Conservation (phyloP, 2,888 invertebrate genomes). For the Sericinus montela region DNA sequence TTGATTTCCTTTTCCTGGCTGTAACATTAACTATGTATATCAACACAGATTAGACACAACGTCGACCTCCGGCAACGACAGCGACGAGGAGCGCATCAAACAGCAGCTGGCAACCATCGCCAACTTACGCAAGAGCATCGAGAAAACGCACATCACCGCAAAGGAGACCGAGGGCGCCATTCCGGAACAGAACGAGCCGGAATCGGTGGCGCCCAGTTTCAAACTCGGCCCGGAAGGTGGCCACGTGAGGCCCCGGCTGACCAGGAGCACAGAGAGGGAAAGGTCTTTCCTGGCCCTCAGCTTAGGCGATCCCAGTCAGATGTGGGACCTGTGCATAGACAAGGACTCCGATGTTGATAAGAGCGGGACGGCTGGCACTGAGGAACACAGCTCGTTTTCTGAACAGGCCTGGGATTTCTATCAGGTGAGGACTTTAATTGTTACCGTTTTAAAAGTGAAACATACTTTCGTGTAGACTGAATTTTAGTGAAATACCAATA, state of each 20-base stretch:
- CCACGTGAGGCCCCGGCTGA: constrained; percentile 57
- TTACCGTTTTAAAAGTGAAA: too few species aligned
- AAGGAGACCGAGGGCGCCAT: constrained; percentile 61
- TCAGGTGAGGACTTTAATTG: constrained; percentile 78
- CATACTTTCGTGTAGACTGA: too few species aligned
- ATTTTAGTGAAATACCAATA: too few species aligned
- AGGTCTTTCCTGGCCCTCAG: constrained; percentile 58
- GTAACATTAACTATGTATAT: too few species aligned
- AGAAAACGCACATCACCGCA: constrained; percentile 66
- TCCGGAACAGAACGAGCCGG: constrained; percentile 56
- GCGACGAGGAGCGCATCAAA: constrained; percentile 78
- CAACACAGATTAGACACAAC: constrained; percentile 80
- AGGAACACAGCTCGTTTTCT: constrained; percentile 90
- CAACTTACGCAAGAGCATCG: constrained; percentile 64
- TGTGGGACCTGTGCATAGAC: constrained; percentile 67
- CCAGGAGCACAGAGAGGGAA: constrained; percentile 59
- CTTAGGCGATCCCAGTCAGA: constrained; percentile 62
- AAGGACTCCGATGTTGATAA: constrained; percentile 75
- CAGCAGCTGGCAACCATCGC: constrained; percentile 61
- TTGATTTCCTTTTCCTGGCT: too few species aligned
- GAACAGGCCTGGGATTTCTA: constrained; percentile 98
- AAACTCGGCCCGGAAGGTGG: constrained; percentile 81
- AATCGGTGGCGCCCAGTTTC: constrained; percentile 80
- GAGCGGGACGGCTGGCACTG: constrained; percentile 82
- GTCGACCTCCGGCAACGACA: constrained; percentile 83